Percentiles rank a stretch among this genome's conserved stretches.
phyloP scores from a whole-genome alignment of 1,140 invertebrate genomes.

The Hylaeus volcanicus region DNA sequence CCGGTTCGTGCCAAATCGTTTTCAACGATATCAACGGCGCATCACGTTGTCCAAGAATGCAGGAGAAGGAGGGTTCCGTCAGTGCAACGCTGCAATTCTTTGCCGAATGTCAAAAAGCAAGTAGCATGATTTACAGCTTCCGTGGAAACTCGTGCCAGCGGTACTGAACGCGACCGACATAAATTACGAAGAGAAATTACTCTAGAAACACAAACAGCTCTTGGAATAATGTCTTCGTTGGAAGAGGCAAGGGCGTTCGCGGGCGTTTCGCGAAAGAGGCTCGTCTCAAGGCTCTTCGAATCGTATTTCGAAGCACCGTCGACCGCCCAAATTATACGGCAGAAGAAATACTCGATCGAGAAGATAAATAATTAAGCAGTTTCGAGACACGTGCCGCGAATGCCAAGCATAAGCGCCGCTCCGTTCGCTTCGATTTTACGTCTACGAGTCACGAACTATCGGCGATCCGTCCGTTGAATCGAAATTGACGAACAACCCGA shows the following conservation, averaged over 20 bases:
- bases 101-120: too few relatives aligned
- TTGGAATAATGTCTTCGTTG: neutral
- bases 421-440: conserved; percentile 14
- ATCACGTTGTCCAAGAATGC: too few relatives aligned
- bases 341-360: conserved; percentile 67
- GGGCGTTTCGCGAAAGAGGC: neutral
- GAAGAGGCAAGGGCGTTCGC: neutral
- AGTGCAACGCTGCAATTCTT: neutral
- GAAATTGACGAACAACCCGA: conserved; percentile 52
- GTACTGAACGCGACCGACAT: neutral
- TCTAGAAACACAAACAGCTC: neutral
- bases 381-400: conserved; percentile 66
- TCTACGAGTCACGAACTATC: conserved; percentile 57
- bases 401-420: conserved; percentile 23
- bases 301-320: conserved; percentile 50
- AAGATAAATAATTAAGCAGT: conserved; percentile 75
- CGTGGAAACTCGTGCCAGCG: neutral
- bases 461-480: conserved; percentile 54
- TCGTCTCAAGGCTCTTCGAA: conserved; percentile 30
- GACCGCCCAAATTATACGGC: conserved; percentile 65
- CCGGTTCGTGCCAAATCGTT: too few relatives aligned
- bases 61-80: neutral
- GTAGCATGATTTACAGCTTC: neutral
- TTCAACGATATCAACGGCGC: too few relatives aligned
- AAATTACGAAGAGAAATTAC: conserved; percentile 44